These are phyloP conservation scores for Antechinus stuartii DNA, from an alignment of 2,113 vertebrate genomes.

Conservation along the genomic window DNA sequence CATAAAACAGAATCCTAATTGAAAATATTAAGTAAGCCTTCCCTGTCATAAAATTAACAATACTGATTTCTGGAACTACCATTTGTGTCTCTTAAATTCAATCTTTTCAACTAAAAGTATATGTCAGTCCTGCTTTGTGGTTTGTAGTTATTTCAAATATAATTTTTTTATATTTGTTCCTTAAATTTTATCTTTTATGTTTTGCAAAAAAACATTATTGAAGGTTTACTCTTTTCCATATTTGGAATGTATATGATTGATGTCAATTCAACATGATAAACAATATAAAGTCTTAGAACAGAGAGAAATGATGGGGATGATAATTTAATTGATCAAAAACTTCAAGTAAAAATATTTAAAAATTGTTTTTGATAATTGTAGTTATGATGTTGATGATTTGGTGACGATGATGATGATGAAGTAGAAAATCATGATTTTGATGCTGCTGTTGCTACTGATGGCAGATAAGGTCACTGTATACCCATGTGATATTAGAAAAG, in stretches of 20 bases:
- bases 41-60: conserved; percentile 30
- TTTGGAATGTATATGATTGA: conserved; percentile 54
- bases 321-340: conserved; percentile 58
- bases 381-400: neutral
- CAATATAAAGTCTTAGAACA: conserved; percentile 49
- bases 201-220: conserved; percentile 6
- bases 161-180: conserved; percentile 39
- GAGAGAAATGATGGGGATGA: conserved; percentile 48
- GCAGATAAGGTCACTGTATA: neutral
- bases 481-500: neutral
- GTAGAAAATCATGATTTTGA: neutral
- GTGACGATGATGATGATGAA: neutral
- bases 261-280: conserved; percentile 54
- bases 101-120: conserved; percentile 54
- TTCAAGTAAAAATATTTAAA: conserved; percentile 49
- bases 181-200: conserved; percentile 5
- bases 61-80: conserved; percentile 24
- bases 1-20: conserved; percentile 15
- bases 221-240: conserved; percentile 43
- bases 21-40: conserved; percentile 27
- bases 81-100: conserved; percentile 34
- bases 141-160: conserved; percentile 41
- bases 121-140: neutral
- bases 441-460: neutral
- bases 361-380: conserved; percentile 31